Conservation (phyloP, 2,113 vertebrate genomes). For the Archocentrus centrarchus region DNA sequence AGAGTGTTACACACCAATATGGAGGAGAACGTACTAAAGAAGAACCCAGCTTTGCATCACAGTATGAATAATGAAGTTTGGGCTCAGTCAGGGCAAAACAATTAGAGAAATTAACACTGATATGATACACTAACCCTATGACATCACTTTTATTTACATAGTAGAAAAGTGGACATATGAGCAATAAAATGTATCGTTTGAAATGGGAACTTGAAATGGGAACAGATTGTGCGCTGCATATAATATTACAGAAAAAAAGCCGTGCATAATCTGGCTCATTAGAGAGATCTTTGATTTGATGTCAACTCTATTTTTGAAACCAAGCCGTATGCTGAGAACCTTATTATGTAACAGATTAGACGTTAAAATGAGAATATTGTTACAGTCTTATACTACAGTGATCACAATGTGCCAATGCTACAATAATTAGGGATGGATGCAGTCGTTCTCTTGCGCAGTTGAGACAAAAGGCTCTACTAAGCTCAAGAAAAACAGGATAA, state of each 20-base stretch:
- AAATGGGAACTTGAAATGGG: background rate
- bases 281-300: conserved; percentile 6
- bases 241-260: background rate
- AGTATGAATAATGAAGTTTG: background rate
- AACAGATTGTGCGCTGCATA: background rate
- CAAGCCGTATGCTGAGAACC: background rate
- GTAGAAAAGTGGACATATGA: background rate
- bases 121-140: background rate
- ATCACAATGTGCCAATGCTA: conserved; percentile 16
- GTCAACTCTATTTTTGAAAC: conserved; percentile 23
- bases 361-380: conserved; percentile 12
- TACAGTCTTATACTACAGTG: conserved; percentile 11
- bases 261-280: conserved; percentile 6
- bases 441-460: conserved; percentile 56
- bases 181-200: background rate
- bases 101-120: background rate
- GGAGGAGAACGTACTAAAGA: conserved; percentile 45
- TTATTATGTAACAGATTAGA: conserved; percentile 44
- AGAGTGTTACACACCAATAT: conserved; percentile 52
- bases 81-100: background rate
- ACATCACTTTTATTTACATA: background rate
- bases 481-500: conserved; percentile 51
- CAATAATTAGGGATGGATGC: conserved; percentile 39
- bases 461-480: conserved; percentile 57
- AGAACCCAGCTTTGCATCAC: background rate